phyloP scores from a whole-genome alignment of 2,888 invertebrate species.

The Asteroscopus sphinx region DNA sequence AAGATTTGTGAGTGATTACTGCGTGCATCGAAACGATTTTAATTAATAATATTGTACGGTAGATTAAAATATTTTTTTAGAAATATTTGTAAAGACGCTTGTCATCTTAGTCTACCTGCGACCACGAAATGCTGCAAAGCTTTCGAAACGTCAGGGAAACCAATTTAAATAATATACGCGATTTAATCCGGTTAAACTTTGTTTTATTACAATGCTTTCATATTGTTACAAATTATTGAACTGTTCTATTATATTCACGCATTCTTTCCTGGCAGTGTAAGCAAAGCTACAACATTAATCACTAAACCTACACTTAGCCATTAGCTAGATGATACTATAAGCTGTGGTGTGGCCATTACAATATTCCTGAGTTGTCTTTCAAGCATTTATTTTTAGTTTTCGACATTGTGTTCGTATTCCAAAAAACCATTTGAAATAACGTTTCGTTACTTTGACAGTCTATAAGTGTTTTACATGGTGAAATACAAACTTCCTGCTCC shows the following conservation, averaged over 20 bases:
- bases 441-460: slow-evolving; percentile 42
- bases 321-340: slow-evolving; percentile 19
- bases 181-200: too few relatives aligned
- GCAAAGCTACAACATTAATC: slow-evolving; percentile 13
- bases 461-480: slow-evolving; percentile 32
- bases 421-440: slow-evolving; percentile 29
- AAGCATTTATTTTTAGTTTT: too few relatives aligned
- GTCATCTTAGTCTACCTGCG: too few relatives aligned
- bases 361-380: slow-evolving; percentile 24
- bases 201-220: not conserved
- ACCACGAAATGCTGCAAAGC: too few relatives aligned
- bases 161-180: too few relatives aligned
- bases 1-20: too few relatives aligned
- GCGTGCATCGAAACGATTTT: too few relatives aligned
- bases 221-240: slow-evolving; percentile 21
- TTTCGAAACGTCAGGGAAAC: too few relatives aligned
- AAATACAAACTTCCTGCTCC: slow-evolving; percentile 38
- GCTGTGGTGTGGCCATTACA: slow-evolving; percentile 17
- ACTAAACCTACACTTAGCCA: slow-evolving; percentile 1
- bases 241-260: slow-evolving; percentile 11
- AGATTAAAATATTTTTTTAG: too few relatives aligned
- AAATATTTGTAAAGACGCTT: too few relatives aligned
- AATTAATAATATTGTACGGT: too few relatives aligned
- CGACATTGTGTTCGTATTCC: slow-evolving; percentile 12
- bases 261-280: not conserved